These are phyloP conservation scores for Chrosomus eos DNA, from an alignment of 2,797 vertebrate genomes.

Conservation along the genomic window DNA sequence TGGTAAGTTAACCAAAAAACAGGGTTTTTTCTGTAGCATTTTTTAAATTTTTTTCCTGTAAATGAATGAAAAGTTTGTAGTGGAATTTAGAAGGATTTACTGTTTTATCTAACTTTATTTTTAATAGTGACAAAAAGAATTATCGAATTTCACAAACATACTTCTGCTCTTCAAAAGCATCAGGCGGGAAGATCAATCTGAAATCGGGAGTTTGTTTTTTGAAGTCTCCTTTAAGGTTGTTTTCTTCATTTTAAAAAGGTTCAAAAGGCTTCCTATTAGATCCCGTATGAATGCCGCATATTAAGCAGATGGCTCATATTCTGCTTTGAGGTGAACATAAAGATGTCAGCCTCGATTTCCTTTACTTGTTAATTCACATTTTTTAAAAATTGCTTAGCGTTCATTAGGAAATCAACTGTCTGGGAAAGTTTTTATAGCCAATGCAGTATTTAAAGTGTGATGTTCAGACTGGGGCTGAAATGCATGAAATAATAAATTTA, in stretches of 20 bases:
- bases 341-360: slow-evolving; percentile 30
- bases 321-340: slow-evolving; percentile 7
- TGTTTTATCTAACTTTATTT: neutral
- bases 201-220: slow-evolving; percentile 56
- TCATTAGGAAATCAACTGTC: slow-evolving; percentile 26
- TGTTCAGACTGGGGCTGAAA: too few relatives aligned
- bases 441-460: too few relatives aligned
- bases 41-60: too few relatives aligned
- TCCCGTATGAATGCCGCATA: neutral
- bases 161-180: slow-evolving; percentile 54
- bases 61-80: too few relatives aligned
- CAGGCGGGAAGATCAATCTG: slow-evolving; percentile 57
- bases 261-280: neutral
- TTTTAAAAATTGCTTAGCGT: slow-evolving; percentile 19
- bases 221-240: neutral
- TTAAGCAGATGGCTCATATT: slow-evolving; percentile 22
- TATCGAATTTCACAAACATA: neutral
- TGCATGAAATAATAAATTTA: too few relatives aligned
- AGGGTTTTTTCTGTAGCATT: too few relatives aligned
- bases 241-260: too few relatives aligned
- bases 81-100: neutral
- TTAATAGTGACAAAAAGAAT: neutral
- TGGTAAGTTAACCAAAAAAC: too few relatives aligned
- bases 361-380: slow-evolving; percentile 20
- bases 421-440: too few relatives aligned